Evolutionary conservation across 1,140 invertebrate species (phyloP), one percentile per base, ranked within the genome.

Genomic region (Maniola jurtina): DNA sequence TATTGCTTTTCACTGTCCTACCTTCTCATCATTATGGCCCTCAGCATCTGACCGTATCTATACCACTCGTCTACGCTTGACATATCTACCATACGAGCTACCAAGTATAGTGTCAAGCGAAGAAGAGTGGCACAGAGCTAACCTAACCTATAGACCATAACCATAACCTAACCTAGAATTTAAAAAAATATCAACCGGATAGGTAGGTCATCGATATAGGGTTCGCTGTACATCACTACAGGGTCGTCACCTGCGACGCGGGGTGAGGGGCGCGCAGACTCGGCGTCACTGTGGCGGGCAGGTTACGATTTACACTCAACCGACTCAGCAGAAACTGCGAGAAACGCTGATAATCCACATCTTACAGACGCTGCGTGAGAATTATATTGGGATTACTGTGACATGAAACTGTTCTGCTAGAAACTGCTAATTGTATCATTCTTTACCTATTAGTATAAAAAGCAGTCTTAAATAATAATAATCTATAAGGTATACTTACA

Each of bases 281-380:
- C 55, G 88, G 88, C 88, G 88, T 77, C 88, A 77, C 76, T 71
- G 70, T 76, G 88, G 77, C 88, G 88, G 88, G 88, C 88, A 90
- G 88, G 88, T 90, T 90, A 88, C 86, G 86, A 90, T 90, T 90
- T 90, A 90, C 88, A 88, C 88, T 79, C 88, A 70, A 88, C 86
- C 73, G 80, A 84, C 79, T 90, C 88, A 90, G 88, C 88, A 87
- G 79, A 88, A 88, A 85, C 77, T 76, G 80, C 77, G 80, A 86
- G 83, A 88, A 88, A 77, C 77, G 88, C 88, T 88, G 88, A 88
- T 88, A 84, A 86, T 86, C 87, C 84, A 82, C 74, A 83, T 83
- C 67, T 45, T 74, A 84, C 70, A 79, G 77, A 79, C 73, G 76
- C 69, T 75, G 72, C 81, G 86, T 81, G 86, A 83, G 84, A 90